phyloP scores from a whole-genome alignment of 2,113 vertebrate genomes.

The Myotis davidii region DNA sequence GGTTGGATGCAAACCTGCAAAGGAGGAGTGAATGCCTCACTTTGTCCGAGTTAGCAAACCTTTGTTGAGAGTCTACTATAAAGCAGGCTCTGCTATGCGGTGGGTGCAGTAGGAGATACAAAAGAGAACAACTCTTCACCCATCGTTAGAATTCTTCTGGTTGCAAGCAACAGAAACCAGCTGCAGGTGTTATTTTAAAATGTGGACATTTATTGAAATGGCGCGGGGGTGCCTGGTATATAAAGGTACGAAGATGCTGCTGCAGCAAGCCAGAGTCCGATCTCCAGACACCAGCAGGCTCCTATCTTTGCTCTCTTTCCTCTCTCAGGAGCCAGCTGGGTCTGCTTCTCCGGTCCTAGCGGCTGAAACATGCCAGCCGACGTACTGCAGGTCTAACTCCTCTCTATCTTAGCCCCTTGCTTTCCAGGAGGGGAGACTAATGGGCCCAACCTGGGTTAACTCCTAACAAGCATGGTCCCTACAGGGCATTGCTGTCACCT shows the following conservation, averaged over 20 bases:
- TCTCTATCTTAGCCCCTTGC: background rate
- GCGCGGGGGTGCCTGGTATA: background rate
- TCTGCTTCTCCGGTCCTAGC: background rate
- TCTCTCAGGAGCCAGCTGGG: background rate
- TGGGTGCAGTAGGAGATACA: background rate
- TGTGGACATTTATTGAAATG: background rate
- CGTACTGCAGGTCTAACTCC: background rate
- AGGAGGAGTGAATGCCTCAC: background rate
- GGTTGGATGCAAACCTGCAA: too few species aligned
- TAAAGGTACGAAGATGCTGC: background rate
- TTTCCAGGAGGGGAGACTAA: background rate
- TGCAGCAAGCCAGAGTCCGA: background rate
- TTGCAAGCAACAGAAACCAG: background rate
- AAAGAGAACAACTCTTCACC: background rate
- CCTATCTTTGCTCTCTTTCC: background rate
- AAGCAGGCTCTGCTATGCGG: background rate
- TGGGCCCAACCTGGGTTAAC: background rate
- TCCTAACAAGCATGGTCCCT: background rate
- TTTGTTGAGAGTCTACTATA: background rate
- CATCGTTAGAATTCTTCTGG: background rate
- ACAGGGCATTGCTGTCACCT: background rate
- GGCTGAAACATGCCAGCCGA: background rate
- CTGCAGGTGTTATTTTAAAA: background rate
- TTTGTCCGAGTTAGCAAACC: background rate
- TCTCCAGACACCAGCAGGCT: background rate